Evolutionary conservation across 2,888 invertebrate genomes (phyloP), one percentile per base, ranked within the genome.

Genomic region (Chymomyza amoena): DNA sequence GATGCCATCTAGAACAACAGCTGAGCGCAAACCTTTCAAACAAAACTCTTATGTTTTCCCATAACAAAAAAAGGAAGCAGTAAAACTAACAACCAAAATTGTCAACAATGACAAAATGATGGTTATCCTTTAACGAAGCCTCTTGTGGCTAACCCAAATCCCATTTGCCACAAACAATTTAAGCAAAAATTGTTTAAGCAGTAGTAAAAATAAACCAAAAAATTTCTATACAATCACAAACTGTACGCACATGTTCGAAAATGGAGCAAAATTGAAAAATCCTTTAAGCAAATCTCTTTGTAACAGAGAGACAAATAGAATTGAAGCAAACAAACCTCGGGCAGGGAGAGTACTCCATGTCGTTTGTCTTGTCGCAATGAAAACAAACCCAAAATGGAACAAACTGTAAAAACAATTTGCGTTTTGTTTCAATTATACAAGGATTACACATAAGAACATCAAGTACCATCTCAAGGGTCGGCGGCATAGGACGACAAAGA

Each of bases 391-490:
- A 54, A 54, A 82, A 84, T 83, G 83, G 77, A 78, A 85, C 84
- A 87, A 84, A 84, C 87, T 84, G 87, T 85, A 87, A 84, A 83
- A 84, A 84, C 84, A 84, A 84, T 86, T 87, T 87, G 79, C 79
- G 74, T 76, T 84, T 87, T 85, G 88, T 84, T 87, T 87, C 84
- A 87, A 84, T 87, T 84, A 87, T 84, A 83, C 83, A 76, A 84
- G 85, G 85, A 87, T 83, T 83, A 83, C 80, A 61, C 51, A 18
- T 52, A 63, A 63, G 52, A 63, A 64, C 39, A 52, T 28, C 28
- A 18, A 50, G 16, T 57, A 28, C 20, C 28, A 45, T 73, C 80
- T 87, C 80, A 83, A 87, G 87, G 74, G 65, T 68, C 68, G 59
- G 28, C 63, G 39, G 45, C 25, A 52, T 4, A 68, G 10, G 54